Base-by-base conservation (phyloP, 2,797 vertebrate genomes). In the Coregonus suidteri region DNA sequence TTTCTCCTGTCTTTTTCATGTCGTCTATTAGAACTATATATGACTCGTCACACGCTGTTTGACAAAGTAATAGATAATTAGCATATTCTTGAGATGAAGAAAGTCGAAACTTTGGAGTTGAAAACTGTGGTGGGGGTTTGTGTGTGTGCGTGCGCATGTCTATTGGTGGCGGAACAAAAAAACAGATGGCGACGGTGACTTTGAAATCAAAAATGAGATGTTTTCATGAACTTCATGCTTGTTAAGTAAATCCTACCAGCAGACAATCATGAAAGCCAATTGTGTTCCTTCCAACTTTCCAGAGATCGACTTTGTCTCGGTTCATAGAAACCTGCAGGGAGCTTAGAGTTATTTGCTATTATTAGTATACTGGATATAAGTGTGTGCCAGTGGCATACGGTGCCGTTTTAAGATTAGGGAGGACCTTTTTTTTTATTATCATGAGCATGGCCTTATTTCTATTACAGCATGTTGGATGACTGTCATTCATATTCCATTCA, bases 41-140 rank as follows among this genome's bases (percentile, higher is more conserved):
- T 86, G 82, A 92, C 84, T 85, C 88, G 91, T 91, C 90, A 91
- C 87, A 88, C 87, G 67, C 87, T 80, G 81, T 89, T 59, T 91
- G 90, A 90, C 88, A 85, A 82, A 90, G 87, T 89, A 87, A 87
- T 81, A 81, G 82, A 81, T 81, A 87, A 93, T 93, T 93, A 91
- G 86, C 91, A 92, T 93, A 92, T 94, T 94, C 89, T 91, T 93
- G 89, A 93, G 91, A 91, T 52, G 83, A 91, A 88, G 88, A 87
- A 88, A 90, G 87, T 89, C 80, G 83, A 85, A 91, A 91, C 86
- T 92, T 91, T 92, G 85, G 88, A 89, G 89, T 87, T 34, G 78
- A 74, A 53, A 86, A 82, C 84, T 86, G 79, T 79, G 78, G 82
- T 81, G 84, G 87, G 62, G 69, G 76, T 59, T 70, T 14, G 73